Conservation (phyloP, 92 coral and sea anemone genomes). For the Meandrina meandrites region DNA sequence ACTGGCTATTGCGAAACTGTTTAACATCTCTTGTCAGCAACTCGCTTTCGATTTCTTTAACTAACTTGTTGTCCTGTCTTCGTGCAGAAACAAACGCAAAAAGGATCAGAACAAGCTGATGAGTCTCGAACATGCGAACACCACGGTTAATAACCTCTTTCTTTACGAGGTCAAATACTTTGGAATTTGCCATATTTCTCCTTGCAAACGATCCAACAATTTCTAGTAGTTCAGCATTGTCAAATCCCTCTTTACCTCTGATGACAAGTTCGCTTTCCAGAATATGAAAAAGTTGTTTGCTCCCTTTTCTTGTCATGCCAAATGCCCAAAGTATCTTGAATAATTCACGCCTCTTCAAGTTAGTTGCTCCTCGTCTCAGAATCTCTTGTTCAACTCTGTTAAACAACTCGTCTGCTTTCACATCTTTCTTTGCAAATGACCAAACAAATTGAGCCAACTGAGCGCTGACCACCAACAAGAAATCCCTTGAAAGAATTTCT, state of each 20-base stretch:
- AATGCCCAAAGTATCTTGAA: slow-evolving; percentile 14
- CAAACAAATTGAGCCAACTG: not conserved
- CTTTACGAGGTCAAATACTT: slow-evolving; percentile 1
- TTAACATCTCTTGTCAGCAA: not conserved
- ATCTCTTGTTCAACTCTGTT: slow-evolving; percentile 17
- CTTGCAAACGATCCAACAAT: slow-evolving; percentile 7
- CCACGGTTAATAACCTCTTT: slow-evolving; percentile 9
- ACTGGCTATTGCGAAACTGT: not conserved
- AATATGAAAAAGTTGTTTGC: not conserved
- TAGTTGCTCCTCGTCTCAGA: not conserved
- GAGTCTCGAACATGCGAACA: not conserved
- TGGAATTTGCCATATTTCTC: slow-evolving; percentile 1
- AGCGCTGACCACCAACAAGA: not conserved
- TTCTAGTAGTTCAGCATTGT: not conserved
- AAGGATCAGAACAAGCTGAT: not conserved
- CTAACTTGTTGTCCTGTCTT: not conserved
- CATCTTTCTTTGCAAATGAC: slow-evolving; percentile 5
- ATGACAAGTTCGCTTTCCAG: not conserved
- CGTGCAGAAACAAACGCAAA: not conserved
- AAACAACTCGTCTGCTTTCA: not conserved
- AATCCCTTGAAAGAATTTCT: slow-evolving; percentile 7
- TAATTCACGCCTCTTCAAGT: not conserved
- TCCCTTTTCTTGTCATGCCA: not conserved
- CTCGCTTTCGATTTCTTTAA: not conserved
- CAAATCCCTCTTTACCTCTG: not conserved